Evolutionary conservation across 2,113 vertebrate genomes (phyloP).

Genomic region (Meles meles): DNA sequence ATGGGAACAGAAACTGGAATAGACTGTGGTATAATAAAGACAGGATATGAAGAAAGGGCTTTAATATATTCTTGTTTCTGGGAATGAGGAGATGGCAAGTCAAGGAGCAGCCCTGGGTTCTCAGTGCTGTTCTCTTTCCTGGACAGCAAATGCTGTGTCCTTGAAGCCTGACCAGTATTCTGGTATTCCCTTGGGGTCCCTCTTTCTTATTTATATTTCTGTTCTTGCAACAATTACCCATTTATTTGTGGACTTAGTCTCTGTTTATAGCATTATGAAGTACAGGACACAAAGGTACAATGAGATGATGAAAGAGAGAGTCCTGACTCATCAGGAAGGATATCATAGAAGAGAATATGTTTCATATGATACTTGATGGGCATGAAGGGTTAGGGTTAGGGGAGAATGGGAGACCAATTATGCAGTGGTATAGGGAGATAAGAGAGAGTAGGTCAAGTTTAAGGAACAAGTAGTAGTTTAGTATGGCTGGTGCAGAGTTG

Average conservation of each 20-base stretch:
- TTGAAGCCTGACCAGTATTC: not conserved
- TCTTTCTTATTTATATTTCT: not conserved
- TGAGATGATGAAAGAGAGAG: not conserved
- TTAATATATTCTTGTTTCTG: not conserved
- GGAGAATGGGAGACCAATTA: not conserved
- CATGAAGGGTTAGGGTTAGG: rapidly evolving
- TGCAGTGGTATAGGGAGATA: not conserved
- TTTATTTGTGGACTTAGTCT: not conserved
- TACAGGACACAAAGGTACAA: not conserved
- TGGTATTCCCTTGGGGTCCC: rapidly evolving
- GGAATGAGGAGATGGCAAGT: not conserved
- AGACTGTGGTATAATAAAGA: not conserved
- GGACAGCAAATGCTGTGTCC: not conserved
- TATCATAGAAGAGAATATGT: not conserved
- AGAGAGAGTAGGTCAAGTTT: not conserved
- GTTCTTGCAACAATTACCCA: not conserved
- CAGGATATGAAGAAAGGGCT: not conserved
- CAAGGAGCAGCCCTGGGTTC: not conserved
- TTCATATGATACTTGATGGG: not conserved
- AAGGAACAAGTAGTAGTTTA: not conserved
- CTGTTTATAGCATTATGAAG: not conserved
- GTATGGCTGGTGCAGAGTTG: not conserved
- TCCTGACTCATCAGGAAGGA: not conserved
- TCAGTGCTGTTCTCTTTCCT: not conserved
- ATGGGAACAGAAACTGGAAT: not conserved